Percentiles rank a stretch among this genome's conserved stretches.
Evolutionary conservation across 2,113 vertebrate genomes (phyloP).

Genomic region (Cyphomyrus plagiostoma): DNA sequence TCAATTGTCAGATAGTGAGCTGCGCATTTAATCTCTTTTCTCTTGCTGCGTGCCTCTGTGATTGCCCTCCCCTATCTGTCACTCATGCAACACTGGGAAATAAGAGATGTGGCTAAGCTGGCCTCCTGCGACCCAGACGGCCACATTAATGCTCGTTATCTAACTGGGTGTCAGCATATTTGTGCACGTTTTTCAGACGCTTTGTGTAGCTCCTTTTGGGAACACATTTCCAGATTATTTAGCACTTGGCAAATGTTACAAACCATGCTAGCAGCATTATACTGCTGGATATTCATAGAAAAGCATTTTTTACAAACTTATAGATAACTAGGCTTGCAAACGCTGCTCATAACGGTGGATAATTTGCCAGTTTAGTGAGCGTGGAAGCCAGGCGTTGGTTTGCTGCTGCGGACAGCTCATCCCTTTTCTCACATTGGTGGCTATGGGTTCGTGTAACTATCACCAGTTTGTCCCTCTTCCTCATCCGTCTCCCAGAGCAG

Average conservation of each 20-base stretch:
- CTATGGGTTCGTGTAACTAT: neutral
- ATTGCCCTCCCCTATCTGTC: neutral
- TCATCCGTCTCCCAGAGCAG: neutral
- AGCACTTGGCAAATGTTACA: neutral
- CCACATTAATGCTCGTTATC: neutral
- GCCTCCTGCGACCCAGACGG: neutral
- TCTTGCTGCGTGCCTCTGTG: neutral
- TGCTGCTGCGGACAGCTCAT: neutral
- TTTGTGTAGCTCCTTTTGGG: neutral
- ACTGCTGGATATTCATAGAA: neutral
- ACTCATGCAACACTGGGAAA: neutral
- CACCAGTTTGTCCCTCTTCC: neutral
- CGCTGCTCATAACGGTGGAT: neutral
- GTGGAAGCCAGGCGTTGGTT: neutral
- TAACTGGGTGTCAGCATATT: neutral
- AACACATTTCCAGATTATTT: neutral
- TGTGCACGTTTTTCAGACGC: neutral
- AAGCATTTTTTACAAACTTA: neutral
- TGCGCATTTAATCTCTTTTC: neutral
- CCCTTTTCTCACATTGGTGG: neutral
- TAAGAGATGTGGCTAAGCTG: neutral
- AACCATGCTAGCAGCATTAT: neutral
- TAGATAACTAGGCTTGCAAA: neutral
- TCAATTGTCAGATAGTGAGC: neutral
- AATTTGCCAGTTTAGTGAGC: neutral